Evolutionary conservation across 2,888 invertebrate genomes (phyloP).

Genomic region (Leptinotarsa peninsularis): DNA sequence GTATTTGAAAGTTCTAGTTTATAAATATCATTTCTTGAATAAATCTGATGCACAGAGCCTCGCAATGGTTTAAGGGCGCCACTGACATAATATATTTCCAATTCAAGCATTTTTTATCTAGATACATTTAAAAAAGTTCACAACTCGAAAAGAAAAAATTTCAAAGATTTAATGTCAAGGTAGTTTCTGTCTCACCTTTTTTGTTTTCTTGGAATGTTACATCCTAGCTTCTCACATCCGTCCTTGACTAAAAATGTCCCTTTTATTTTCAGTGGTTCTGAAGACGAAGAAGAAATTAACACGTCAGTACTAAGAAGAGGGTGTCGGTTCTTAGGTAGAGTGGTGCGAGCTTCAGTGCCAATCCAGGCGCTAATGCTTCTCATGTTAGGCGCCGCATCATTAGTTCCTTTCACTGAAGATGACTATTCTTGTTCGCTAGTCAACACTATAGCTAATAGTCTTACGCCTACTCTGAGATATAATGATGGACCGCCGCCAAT

Average conservation of each 20-base stretch:
- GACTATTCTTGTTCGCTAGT: slow-evolving; percentile 88
- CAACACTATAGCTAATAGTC: slow-evolving; percentile 83
- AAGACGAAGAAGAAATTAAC: slow-evolving; percentile 67
- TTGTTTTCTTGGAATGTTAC: too few species aligned
- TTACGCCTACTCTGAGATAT: slow-evolving; percentile 91
- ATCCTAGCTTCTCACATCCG: neutral
- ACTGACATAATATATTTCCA: too few species aligned
- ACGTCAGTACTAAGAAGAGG: slow-evolving; percentile 79
- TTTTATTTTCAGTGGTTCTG: slow-evolving; percentile 60
- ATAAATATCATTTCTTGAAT: too few species aligned
- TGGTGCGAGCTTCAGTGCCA: slow-evolving; percentile 90
- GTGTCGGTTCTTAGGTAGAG: slow-evolving; percentile 88
- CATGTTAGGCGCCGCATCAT: slow-evolving; percentile 91
- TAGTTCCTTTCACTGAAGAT: slow-evolving; percentile 89
- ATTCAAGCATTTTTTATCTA: too few species aligned
- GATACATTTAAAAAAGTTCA: too few species aligned
- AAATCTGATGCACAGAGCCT: too few species aligned
- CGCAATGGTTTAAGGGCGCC: too few species aligned
- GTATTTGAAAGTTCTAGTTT: too few species aligned
- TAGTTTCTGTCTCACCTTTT: too few species aligned
- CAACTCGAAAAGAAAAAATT: too few species aligned
- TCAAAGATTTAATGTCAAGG: too few species aligned
- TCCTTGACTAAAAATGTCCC: slow-evolving; percentile 55
- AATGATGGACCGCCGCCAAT: slow-evolving; percentile 94
- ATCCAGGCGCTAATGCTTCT: slow-evolving; percentile 95